phyloP scores from a whole-genome alignment of 2,888 invertebrate species.

The Trimorus sp. region DNA sequence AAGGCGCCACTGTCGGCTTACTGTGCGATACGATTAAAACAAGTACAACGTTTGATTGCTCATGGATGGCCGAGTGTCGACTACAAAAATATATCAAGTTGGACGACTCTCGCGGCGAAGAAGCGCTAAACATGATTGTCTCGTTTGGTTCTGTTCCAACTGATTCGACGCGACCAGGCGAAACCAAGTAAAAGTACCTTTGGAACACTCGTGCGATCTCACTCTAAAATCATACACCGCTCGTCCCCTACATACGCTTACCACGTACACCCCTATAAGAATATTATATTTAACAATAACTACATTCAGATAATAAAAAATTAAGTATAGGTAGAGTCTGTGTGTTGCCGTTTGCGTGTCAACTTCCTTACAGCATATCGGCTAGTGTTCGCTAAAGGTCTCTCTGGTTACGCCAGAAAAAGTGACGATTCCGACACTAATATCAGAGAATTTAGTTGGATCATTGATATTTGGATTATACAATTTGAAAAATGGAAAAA shows the following conservation, averaged over 20 bases:
- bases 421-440: not conserved
- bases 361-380: constrained; percentile 65
- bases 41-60: no score
- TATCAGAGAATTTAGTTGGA: not conserved
- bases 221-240: constrained; percentile 33
- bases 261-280: constrained; percentile 76
- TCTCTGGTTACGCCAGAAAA: constrained; percentile 63
- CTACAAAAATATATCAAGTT: no score
- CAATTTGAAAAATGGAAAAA: not conserved
- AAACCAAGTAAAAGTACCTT: constrained; percentile 17
- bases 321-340: constrained; percentile 76
- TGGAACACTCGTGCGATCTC: constrained; percentile 22
- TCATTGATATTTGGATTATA: no score
- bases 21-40: no score
- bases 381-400: constrained; percentile 73
- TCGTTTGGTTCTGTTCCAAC: not conserved
- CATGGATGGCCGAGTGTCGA: no score
- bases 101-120: no score
- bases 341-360: constrained; percentile 68
- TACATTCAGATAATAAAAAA: constrained; percentile 76
- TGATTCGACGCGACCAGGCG: constrained; percentile 1
- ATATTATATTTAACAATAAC: constrained; percentile 78
- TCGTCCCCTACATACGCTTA: constrained; percentile 57
- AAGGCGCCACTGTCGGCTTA: no score
- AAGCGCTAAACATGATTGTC: constrained; percentile 24